Evolutionary conservation across 2,888 invertebrate genomes (phyloP), one percentile per base, ranked within the genome.

Genomic region (Venustoraphidia nigricollis): DNA sequence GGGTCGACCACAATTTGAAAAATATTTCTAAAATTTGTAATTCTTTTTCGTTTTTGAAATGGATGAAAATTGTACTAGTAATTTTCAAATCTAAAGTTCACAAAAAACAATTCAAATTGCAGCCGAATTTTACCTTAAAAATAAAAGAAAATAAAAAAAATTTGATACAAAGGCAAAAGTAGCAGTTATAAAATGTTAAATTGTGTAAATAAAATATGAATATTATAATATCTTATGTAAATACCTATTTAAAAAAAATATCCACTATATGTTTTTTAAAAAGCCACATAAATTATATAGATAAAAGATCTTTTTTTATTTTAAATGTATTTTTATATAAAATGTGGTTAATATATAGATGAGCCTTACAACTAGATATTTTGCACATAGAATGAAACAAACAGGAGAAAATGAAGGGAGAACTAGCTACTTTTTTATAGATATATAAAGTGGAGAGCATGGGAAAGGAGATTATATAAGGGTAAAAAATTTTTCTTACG

Each of bases 301-400:
- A 53, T 49, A 51, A 49, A 52, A 52, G 53, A 50, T 54, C 48
- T 49, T 51, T 47, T 51, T 54, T 52, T 44, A 55, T 56, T 56
- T 55, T 56, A 58, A 57, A 57, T 54, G 56, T 58, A 58, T 55
- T 54, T 56, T 55, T 55, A 55, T 54, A 51, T 53, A 54, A 55
- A 56, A 58, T 55, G 54, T 50, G 51, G 49, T 49, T 50, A 50
- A 50, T 50, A 50, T 57, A 55, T 55, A 27, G 27, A 59, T 59
- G 58, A 59, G 55, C 57, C 66, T 65, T 66, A 66, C 54, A 62
- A 60, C 64, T 65, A 65, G 59, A 55, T 58, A 57, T 51, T 59
- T 67, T 67, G 66, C 66, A 66, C 66, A 62, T 65, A 61, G 57
- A 57, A 56, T 47, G 38, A 51, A 51, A 35, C 34, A 43, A 50